Conservation (phyloP, 1,140 invertebrate species). For the Danaus plexippus region DNA sequence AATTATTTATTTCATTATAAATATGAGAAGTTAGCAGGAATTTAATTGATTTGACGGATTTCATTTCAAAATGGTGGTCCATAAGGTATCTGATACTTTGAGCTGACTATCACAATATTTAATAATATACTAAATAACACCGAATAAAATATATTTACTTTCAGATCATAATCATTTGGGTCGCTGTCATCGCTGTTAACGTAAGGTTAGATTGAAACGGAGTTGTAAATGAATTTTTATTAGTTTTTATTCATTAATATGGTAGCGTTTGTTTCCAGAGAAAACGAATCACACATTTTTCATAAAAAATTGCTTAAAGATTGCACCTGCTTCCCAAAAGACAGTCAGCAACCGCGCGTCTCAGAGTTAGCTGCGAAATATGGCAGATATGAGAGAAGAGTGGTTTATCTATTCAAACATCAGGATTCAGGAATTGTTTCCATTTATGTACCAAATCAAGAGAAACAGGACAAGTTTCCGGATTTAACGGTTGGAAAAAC, state of each 20-base stretch:
- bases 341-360: slow-evolving; percentile 4
- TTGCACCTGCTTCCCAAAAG: slow-evolving; percentile 3
- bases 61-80: slow-evolving; percentile 1
- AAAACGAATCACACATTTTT: too few relatives aligned
- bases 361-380: slow-evolving; percentile 7
- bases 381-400: slow-evolving; percentile 11
- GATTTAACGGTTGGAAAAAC: slow-evolving; percentile 16
- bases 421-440: slow-evolving; percentile 3
- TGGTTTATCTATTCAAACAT: slow-evolving; percentile 21
- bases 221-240: too few relatives aligned
- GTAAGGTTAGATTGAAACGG: too few relatives aligned
- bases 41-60: too few relatives aligned
- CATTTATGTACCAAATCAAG: slow-evolving; percentile 15
- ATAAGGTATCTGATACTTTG: slow-evolving; percentile 5
- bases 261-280: too few relatives aligned
- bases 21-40: not conserved
- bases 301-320: too few relatives aligned
- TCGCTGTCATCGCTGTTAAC: too few relatives aligned
- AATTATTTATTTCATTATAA: slow-evolving; percentile 10
- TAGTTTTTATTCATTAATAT: too few relatives aligned
- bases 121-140: too few relatives aligned
- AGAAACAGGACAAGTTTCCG: slow-evolving; percentile 15
- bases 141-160: too few relatives aligned
- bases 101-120: too few relatives aligned
- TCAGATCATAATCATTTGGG: too few relatives aligned